These are phyloP conservation scores for Rugalucina vietnamica DNA, from an alignment of 2,888 invertebrate species.

Conservation along the genomic window DNA sequence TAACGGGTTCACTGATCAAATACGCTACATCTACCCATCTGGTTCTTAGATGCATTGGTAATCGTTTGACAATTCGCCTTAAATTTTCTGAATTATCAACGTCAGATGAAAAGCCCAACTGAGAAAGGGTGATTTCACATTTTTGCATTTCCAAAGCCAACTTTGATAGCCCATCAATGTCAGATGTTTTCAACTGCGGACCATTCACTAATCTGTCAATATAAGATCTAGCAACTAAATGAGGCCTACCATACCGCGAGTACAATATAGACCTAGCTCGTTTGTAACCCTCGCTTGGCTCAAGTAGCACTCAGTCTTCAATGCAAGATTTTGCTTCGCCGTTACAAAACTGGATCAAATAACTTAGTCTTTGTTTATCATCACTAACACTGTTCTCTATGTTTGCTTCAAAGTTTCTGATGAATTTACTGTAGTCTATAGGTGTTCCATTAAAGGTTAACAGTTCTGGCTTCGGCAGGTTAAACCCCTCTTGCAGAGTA, in stretches of 20 bases:
- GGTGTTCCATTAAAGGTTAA: slow-evolving; percentile 11
- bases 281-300: slow-evolving; percentile 18
- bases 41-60: slow-evolving; percentile 27
- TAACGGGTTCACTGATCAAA: slow-evolving; percentile 16
- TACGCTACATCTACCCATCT: slow-evolving; percentile 42
- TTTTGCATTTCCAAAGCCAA: slow-evolving; percentile 34
- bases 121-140: slow-evolving; percentile 33
- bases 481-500: slow-evolving; percentile 23
- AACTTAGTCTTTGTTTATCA: slow-evolving; percentile 18
- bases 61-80: slow-evolving; percentile 27
- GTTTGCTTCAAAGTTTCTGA: slow-evolving; percentile 6
- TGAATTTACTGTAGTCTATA: neutral
- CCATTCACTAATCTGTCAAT: slow-evolving; percentile 23
- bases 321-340: slow-evolving; percentile 14
- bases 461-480: slow-evolving; percentile 36
- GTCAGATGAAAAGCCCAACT: slow-evolving; percentile 34
- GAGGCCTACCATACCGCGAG: slow-evolving; percentile 33
- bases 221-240: slow-evolving; percentile 33
- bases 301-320: slow-evolving; percentile 38
- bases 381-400: slow-evolving; percentile 16
- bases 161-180: slow-evolving; percentile 15
- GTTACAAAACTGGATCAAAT: slow-evolving; percentile 16
- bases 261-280: slow-evolving; percentile 17
- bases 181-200: neutral
- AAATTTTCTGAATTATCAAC: slow-evolving; percentile 36